A percentile compares a stretch with the other conserved stretches of the same genome.
Evolutionary conservation across 2,888 invertebrate species (phyloP).

Genomic region (Dolichopus griseipennis): DNA sequence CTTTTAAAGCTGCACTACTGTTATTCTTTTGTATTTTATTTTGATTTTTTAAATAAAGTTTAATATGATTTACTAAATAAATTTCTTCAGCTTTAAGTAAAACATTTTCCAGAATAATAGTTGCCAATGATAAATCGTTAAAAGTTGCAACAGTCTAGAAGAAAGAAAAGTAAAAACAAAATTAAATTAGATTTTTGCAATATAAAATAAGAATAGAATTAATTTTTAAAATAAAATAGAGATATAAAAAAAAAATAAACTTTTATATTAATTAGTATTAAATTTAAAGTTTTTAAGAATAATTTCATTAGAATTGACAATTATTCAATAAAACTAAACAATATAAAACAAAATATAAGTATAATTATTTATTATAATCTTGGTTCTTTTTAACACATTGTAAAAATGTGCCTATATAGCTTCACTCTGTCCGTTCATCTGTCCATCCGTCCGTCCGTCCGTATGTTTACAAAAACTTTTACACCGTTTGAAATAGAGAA

Average conservation of each 20-base stretch:
- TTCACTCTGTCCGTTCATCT: too few relatives aligned
- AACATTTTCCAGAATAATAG: conserved; percentile 41
- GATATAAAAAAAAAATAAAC: neutral
- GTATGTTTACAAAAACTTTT: too few relatives aligned
- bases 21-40: conserved; percentile 25
- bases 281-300: neutral
- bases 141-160: conserved; percentile 37
- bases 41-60: conserved; percentile 42
- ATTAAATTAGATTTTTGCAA: neutral
- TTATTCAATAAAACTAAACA: neutral
- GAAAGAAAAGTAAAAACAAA: neutral
- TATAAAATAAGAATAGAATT: neutral
- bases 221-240: neutral
- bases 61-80: conserved; percentile 44
- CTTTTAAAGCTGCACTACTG: neutral
- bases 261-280: neutral
- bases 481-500: too few relatives aligned
- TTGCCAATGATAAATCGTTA: conserved; percentile 41
- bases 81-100: conserved; percentile 44
- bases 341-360: too few relatives aligned
- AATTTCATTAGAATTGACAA: neutral
- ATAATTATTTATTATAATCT: too few relatives aligned
- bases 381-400: too few relatives aligned
- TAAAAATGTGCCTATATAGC: too few relatives aligned
- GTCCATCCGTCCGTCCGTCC: too few relatives aligned